phyloP scores from a whole-genome alignment of 2,888 invertebrate genomes.

The Sepiola atlantica region DNA sequence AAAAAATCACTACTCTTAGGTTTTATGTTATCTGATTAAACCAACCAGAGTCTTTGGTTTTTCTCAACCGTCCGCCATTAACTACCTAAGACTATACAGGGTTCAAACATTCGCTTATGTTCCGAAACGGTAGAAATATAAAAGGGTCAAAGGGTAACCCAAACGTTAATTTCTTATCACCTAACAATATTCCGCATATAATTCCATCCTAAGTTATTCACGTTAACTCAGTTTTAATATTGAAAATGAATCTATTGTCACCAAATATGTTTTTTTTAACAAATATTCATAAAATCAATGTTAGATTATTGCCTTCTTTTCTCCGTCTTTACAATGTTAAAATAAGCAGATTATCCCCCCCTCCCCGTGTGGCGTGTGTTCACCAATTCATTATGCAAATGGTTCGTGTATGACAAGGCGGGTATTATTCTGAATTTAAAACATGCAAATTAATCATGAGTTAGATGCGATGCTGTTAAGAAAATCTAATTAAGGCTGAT shows the following conservation, averaged over 20 bases:
- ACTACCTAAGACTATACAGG: no score
- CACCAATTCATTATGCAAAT: not conserved
- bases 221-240: not conserved
- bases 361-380: not conserved
- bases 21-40: no score
- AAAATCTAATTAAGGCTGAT: not conserved
- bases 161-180: no score
- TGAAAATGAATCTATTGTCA: not conserved
- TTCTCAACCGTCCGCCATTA: no score
- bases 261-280: no score
- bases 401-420: not conserved
- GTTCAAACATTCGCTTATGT: no score
- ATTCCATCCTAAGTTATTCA: not conserved
- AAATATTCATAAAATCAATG: not conserved
- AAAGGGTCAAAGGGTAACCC: no score
- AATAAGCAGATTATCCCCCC: not conserved
- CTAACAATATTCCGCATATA: not conserved
- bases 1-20: no score
- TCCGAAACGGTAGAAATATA: no score
- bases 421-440: not conserved
- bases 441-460: not conserved
- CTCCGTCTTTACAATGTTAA: not conserved
- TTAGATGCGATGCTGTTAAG: not conserved
- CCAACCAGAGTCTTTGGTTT: no score
- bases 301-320: not conserved